Conservation (phyloP, 2,113 vertebrate genomes). For the Calidris pygmaea region DNA sequence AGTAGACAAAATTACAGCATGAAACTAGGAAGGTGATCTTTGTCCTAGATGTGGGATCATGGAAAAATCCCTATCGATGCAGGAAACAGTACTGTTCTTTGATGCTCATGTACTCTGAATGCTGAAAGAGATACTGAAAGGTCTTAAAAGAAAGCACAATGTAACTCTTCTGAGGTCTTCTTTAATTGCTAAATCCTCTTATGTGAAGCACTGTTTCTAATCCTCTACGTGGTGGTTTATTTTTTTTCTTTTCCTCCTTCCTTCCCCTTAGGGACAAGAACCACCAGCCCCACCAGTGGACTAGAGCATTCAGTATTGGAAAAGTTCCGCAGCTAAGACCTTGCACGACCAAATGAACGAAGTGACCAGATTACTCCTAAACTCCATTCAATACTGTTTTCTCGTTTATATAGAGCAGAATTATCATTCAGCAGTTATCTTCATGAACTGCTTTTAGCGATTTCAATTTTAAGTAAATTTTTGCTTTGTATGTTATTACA, state of each 20-base stretch:
- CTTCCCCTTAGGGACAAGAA: conserved; percentile 78
- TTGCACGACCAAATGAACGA: conserved; percentile 78
- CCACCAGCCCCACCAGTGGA: conserved; percentile 93
- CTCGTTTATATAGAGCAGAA: conserved; percentile 59
- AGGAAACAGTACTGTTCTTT: not conserved
- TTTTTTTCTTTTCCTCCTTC: not conserved
- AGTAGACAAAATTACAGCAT: not conserved
- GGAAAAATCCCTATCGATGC: not conserved
- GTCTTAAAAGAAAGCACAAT: not conserved
- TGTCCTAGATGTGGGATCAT: not conserved
- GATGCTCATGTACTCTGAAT: not conserved
- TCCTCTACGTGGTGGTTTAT: not conserved
- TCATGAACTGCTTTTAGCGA: conserved; percentile 62
- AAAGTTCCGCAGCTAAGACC: conserved; percentile 61
- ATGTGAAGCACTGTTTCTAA: not conserved
- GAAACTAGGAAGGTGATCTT: not conserved
- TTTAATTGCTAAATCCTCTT: not conserved
- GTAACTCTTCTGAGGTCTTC: not conserved
- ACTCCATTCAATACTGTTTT: conserved; percentile 51
- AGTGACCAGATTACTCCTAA: conserved; percentile 75
- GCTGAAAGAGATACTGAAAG: not conserved
- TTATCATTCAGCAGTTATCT: conserved; percentile 52
- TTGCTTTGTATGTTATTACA: conserved; percentile 60
- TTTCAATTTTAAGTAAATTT: conserved; percentile 70
- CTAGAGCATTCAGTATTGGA: conserved; percentile 69